Evolutionary conservation across 2,113 vertebrate genomes (phyloP).

Genomic region (Cavia porcellus): DNA sequence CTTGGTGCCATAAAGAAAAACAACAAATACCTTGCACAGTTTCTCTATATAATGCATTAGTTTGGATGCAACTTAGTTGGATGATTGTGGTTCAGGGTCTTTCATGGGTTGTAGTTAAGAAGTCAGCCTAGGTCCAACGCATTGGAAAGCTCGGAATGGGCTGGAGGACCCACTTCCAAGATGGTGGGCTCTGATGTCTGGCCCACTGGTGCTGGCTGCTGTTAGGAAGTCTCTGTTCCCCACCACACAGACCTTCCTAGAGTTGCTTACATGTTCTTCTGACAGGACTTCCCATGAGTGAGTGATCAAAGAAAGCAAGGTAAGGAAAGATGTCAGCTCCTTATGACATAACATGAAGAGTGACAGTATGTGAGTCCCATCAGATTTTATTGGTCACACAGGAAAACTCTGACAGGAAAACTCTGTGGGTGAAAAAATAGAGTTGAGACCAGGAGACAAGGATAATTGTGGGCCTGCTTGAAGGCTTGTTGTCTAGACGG

Average conservation of each 20-base stretch:
- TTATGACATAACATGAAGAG: background rate
- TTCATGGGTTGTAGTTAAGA: background rate
- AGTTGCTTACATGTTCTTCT: background rate
- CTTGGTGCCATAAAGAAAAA: background rate
- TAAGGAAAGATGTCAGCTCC: background rate
- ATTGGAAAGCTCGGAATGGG: background rate
- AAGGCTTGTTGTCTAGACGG: background rate
- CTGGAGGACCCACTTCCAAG: background rate
- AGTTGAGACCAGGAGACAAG: background rate
- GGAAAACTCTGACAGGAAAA: background rate
- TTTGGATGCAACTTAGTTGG: background rate
- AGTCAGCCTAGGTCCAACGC: background rate
- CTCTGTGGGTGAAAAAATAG: background rate
- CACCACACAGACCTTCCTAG: background rate
- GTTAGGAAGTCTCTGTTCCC: background rate
- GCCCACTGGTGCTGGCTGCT: background rate
- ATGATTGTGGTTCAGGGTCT: background rate
- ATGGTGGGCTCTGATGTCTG: accelerated
- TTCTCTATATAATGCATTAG: background rate
- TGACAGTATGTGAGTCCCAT: background rate
- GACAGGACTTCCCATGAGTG: background rate
- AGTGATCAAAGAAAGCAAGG: background rate
- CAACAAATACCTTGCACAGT: background rate
- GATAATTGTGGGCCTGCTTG: background rate
- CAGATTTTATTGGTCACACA: background rate